Evolutionary conservation across 1,140 invertebrate genomes (phyloP).

Genomic region (Ganaspis sp.): DNA sequence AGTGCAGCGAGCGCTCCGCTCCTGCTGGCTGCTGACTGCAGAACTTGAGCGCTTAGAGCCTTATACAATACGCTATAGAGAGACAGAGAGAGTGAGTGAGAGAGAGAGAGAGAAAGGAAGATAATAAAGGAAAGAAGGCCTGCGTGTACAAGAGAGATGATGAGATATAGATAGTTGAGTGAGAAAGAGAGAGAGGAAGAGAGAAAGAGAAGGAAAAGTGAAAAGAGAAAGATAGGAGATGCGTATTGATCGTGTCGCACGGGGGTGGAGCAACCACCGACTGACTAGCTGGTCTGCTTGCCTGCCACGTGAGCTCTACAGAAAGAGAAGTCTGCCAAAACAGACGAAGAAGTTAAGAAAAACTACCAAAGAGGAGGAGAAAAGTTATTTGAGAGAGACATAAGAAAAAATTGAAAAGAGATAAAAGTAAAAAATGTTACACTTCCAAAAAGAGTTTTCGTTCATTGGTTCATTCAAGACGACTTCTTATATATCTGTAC

Average conservation of each 20-base stretch:
- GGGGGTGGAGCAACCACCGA: slow-evolving; percentile 71
- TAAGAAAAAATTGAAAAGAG: slow-evolving; percentile 29
- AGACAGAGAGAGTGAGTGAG: slow-evolving; percentile 41
- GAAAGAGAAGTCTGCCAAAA: slow-evolving; percentile 44
- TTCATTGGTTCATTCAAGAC: neutral
- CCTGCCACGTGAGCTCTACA: slow-evolving; percentile 61
- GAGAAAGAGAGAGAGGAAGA: slow-evolving; percentile 42
- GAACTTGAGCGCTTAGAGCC: slow-evolving; percentile 43
- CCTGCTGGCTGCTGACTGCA: slow-evolving; percentile 54
- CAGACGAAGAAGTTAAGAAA: slow-evolving; percentile 45
- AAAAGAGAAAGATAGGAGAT: slow-evolving; percentile 57
- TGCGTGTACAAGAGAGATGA: slow-evolving; percentile 12
- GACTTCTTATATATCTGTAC: neutral
- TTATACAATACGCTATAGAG: slow-evolving; percentile 39
- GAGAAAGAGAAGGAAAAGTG: slow-evolving; percentile 37
- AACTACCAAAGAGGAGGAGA: slow-evolving; percentile 37
- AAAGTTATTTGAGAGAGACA: slow-evolving; percentile 28
- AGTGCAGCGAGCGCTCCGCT: slow-evolving; percentile 37
- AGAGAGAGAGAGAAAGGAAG: slow-evolving; percentile 45
- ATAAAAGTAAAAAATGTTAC: neutral
- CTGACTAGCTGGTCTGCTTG: slow-evolving; percentile 66
- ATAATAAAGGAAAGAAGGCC: neutral
- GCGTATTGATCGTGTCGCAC: slow-evolving; percentile 74
- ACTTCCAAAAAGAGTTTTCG: neutral
- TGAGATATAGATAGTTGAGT: slow-evolving; percentile 37